phyloP scores from a whole-genome alignment of 2,113 vertebrate genomes.

The Ifrita kowaldi region DNA sequence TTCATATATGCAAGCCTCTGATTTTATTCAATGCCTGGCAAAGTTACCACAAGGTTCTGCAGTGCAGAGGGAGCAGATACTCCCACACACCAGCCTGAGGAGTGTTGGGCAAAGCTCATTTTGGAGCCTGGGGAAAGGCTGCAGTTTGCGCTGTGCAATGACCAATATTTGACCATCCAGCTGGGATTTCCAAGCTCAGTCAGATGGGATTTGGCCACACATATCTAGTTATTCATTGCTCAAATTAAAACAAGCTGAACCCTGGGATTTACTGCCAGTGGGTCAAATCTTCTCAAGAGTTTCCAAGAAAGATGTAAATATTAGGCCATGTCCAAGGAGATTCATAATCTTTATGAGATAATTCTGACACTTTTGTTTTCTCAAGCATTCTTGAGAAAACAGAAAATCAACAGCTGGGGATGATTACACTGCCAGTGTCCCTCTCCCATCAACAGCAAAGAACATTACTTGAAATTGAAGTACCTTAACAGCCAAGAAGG shows the following conservation, averaged over 20 bases:
- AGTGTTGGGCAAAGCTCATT: background rate
- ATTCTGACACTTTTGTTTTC: background rate
- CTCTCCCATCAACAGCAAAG: background rate
- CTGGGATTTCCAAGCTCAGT: background rate
- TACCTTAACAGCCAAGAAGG: conserved; percentile 81
- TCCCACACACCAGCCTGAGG: background rate
- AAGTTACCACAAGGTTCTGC: background rate
- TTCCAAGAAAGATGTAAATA: background rate
- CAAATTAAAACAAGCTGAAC: background rate
- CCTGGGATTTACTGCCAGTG: background rate
- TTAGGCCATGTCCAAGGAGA: background rate
- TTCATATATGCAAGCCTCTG: background rate
- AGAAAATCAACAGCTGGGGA: background rate
- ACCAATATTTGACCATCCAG: background rate
- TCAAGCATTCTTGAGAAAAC: background rate
- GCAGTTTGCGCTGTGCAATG: background rate
- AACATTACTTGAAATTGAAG: background rate
- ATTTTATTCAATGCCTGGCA: background rate
- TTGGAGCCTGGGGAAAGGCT: background rate
- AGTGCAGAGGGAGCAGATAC: background rate
- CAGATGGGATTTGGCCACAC: background rate
- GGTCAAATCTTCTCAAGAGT: background rate
- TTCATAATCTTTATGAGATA: background rate
- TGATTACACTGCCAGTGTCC: background rate
- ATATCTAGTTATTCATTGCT: background rate